Percentiles rank a stretch among this genome's conserved stretches.
Conservation (phyloP, 2,113 vertebrate species). For the Ciconia stormi region DNA sequence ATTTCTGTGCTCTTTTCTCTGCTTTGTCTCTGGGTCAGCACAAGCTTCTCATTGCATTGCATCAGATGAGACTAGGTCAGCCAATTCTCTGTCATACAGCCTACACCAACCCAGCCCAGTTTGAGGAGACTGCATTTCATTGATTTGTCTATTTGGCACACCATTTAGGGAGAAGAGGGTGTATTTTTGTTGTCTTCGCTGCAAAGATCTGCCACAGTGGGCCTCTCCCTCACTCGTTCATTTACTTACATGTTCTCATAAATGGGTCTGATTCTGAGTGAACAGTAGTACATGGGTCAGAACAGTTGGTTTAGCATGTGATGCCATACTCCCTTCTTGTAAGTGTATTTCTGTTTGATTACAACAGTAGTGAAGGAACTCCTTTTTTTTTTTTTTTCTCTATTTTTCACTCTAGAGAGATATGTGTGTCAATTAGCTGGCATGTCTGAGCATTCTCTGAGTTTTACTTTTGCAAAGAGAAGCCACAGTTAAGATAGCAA, state of each 20-base stretch:
- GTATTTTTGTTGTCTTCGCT: neutral
- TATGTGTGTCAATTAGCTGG: neutral
- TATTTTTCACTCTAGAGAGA: neutral
- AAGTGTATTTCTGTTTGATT: neutral
- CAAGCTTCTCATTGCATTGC: neutral
- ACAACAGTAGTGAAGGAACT: neutral
- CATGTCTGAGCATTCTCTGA: neutral
- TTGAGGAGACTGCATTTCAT: neutral
- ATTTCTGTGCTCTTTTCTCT: neutral
- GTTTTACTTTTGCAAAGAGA: neutral
- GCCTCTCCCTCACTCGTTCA: neutral
- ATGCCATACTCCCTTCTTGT: neutral
- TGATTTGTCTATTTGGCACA: neutral
- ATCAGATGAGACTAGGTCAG: neutral
- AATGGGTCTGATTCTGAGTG: neutral
- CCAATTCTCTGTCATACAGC: neutral
- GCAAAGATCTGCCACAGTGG: neutral
- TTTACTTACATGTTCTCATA: neutral
- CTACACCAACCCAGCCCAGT: neutral
- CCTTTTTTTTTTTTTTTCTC: neutral
- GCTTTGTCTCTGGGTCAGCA: neutral
- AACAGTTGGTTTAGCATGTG: neutral
- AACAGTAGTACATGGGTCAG: neutral
- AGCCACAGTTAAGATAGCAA: neutral
- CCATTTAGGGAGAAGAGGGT: neutral